Evolutionary conservation across 2,888 invertebrate species (phyloP).

Genomic region (Fragum sueziense): DNA sequence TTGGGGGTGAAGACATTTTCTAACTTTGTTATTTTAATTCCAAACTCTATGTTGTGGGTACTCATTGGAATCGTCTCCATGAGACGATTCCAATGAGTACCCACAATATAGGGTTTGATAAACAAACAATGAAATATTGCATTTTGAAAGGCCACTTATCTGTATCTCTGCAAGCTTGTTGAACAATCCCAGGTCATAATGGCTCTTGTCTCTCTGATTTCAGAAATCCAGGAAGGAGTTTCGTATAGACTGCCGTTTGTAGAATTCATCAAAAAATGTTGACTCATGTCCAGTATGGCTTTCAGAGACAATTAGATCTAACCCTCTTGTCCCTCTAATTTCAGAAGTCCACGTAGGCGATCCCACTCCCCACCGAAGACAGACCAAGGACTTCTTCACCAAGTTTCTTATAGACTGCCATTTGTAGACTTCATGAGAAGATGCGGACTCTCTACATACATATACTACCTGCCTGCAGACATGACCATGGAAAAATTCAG

Average conservation of each 20-base stretch:
- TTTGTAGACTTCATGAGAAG: slow-evolving; percentile 79
- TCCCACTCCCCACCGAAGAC: slow-evolving; percentile 70
- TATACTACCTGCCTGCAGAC: slow-evolving; percentile 78
- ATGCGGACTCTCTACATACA: slow-evolving; percentile 73
- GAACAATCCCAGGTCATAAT: too few relatives aligned
- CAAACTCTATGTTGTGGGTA: too few relatives aligned
- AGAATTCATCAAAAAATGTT: slow-evolving; percentile 75
- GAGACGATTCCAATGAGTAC: too few relatives aligned
- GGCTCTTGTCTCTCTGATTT: background rate
- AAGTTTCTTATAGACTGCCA: slow-evolving; percentile 67
- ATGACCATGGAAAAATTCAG: slow-evolving; percentile 78
- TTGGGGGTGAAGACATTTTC: too few relatives aligned
- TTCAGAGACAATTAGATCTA: too few relatives aligned
- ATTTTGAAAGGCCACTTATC: too few relatives aligned
- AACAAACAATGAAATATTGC: too few relatives aligned
- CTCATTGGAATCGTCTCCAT: too few relatives aligned
- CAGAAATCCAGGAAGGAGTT: slow-evolving; percentile 57
- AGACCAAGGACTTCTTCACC: slow-evolving; percentile 60
- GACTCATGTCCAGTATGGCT: too few relatives aligned
- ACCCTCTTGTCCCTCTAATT: background rate
- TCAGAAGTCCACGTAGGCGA: slow-evolving; percentile 53
- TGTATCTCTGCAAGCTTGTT: too few relatives aligned
- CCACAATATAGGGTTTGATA: too few relatives aligned
- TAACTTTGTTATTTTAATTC: too few relatives aligned
- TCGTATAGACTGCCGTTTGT: slow-evolving; percentile 73